Evolutionary conservation across 1,140 invertebrate species (phyloP), one percentile per base, ranked within the genome.

Genomic region (Aphelinus certus): DNA sequence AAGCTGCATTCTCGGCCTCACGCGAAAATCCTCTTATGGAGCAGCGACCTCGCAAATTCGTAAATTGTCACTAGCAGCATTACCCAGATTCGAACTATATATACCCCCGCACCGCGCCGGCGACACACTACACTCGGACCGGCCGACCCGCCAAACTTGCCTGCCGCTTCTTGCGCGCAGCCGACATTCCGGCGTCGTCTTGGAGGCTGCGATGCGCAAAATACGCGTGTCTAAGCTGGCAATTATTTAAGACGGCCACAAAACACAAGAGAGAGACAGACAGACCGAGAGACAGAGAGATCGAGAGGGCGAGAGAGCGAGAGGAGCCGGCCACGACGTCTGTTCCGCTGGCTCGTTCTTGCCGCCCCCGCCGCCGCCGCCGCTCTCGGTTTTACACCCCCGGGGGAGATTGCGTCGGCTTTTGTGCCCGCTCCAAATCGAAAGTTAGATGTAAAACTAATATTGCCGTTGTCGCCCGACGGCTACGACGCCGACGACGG

Each of bases 361-460:
- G 69, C 60, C 3, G 26, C 26, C 26, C 26, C 26, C 26, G 26
- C 56, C 3, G 9, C 9, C 3, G 9, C 9, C 65, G 43, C 2
- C 62, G 10, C 46, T 10, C 55, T 68, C 0, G 56, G 66, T 68
- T 68, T 68, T 67, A 48, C 46, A 5, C 56, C 66, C 66, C 51
- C 53, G 10, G 56, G 66, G 66, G 56, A 58, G 64, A 68, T 56
- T 46, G 66, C 45, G 51, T 9, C 56, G 56, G 66, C 55, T 68
- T 66, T 66, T 68, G 51, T 53, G 55, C 53, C 26, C 26, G 58
- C 60, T 46, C 45, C 60, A 43, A 71, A 71, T 71, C 61, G 70
- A 58, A 73, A 73, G 63, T 73, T 73, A 73, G 71, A 73, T 73
- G 62, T 73, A 73, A 73, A 73, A 73, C 71, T 73, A 73, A 73